Percentiles rank a stretch among this genome's conserved stretches.
Evolutionary conservation across 2,113 vertebrate genomes (phyloP).

Genomic region (Prietella phreatophila): DNA sequence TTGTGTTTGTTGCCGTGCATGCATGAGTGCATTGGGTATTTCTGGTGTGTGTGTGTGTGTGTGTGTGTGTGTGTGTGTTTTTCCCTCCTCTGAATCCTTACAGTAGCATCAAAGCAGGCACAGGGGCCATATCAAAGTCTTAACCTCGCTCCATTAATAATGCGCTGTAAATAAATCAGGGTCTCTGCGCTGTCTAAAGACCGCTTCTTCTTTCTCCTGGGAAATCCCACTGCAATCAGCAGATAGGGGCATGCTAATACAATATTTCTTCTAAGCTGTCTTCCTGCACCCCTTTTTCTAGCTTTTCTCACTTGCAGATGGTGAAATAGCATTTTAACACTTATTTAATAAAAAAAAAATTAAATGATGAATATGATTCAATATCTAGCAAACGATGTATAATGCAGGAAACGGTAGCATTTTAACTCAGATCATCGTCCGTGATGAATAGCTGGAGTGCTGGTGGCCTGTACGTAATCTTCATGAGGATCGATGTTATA

Average conservation of each 20-base stretch:
- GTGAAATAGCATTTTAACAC: not conserved
- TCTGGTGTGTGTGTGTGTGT: not conserved
- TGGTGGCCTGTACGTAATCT: constrained; percentile 3
- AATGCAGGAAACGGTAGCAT: not conserved
- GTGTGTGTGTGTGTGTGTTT: not conserved
- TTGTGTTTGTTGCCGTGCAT: constrained; percentile 31
- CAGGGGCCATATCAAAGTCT: constrained; percentile 71
- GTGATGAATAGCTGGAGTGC: constrained; percentile 2
- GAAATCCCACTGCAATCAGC: constrained; percentile 56
- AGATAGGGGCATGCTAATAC: constrained; percentile 48
- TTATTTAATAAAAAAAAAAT: not conserved
- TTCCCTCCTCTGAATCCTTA: constrained; percentile 28
- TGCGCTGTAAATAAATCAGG: constrained; percentile 73
- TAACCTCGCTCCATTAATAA: constrained; percentile 75
- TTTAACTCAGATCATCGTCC: not conserved
- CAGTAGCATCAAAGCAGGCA: constrained; percentile 66
- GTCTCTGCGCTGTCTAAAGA: constrained; percentile 61
- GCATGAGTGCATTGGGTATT: constrained; percentile 2
- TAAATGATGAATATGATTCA: constrained; percentile 4
- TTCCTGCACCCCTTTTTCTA: constrained; percentile 5
- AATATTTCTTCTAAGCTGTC: constrained; percentile 46
- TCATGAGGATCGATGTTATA: not conserved
- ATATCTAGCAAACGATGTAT: not conserved
- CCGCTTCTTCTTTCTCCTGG: constrained; percentile 56
- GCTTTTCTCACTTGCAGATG: not conserved